Evolutionary conservation across 23 tunicate species (phyloP).

Genomic region (Ascidia mentula): DNA sequence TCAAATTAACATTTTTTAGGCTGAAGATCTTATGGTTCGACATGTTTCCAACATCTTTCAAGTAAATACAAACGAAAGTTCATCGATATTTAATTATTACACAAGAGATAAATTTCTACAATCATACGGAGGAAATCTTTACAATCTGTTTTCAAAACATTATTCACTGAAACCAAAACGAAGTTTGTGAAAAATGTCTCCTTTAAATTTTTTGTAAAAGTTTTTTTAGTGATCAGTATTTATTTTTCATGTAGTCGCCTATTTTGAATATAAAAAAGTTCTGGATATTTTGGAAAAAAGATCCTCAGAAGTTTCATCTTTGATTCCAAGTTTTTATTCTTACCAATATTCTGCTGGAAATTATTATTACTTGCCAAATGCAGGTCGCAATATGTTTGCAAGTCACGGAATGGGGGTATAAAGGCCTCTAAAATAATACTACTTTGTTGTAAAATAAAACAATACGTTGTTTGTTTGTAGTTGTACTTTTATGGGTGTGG

Average conservation of each 20-base stretch:
- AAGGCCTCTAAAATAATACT: too few relatives aligned
- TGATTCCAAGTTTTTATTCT: background rate
- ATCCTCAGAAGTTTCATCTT: background rate
- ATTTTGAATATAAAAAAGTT: background rate
- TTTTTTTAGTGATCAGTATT: background rate
- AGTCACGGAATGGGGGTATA: background rate
- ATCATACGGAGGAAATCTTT: background rate
- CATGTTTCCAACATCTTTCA: too few relatives aligned
- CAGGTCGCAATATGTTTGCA: background rate
- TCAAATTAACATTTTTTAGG: too few relatives aligned
- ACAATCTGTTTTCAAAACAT: background rate
- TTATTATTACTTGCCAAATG: background rate
- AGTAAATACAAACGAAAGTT: background rate
- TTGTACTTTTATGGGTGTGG: too few relatives aligned
- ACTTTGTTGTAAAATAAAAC: too few relatives aligned
- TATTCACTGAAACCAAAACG: background rate
- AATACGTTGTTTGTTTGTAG: too few relatives aligned
- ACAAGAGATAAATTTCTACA: background rate
- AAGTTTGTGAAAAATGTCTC: background rate
- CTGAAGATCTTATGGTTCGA: too few relatives aligned
- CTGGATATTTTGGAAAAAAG: background rate
- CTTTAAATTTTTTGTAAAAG: too few relatives aligned
- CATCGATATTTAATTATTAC: background rate
- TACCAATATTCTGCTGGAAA: background rate
- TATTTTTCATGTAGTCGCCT: background rate